Evolutionary conservation across 2,797 vertebrate genomes (phyloP).

Genomic region (Typhlichthys eigenmanni): DNA sequence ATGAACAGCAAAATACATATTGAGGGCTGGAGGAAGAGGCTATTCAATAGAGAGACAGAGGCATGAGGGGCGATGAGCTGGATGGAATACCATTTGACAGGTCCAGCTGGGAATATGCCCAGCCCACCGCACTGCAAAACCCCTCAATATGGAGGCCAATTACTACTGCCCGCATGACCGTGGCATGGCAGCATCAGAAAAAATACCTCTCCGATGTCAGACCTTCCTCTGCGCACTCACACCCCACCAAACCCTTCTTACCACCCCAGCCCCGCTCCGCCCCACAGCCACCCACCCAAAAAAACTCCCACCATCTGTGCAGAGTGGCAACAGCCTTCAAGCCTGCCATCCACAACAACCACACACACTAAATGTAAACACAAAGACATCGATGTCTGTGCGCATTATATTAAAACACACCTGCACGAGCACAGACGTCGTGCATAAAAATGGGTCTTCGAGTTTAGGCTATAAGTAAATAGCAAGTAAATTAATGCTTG

Average conservation of each 20-base stretch:
- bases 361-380: slow-evolving; percentile 30
- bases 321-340: slow-evolving; percentile 80
- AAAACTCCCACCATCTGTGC: slow-evolving; percentile 80
- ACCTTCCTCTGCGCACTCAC: slow-evolving; percentile 5
- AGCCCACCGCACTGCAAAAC: slow-evolving; percentile 79
- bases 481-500: too few species aligned
- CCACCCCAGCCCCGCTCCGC: slow-evolving; percentile 24
- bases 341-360: slow-evolving; percentile 67
- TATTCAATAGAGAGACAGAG: slow-evolving; percentile 33
- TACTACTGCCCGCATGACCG: slow-evolving; percentile 82
- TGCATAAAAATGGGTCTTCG: too few species aligned
- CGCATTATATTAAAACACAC: slow-evolving; percentile 2
- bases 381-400: slow-evolving; percentile 8
- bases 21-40: slow-evolving; percentile 19
- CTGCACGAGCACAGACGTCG: not conserved
- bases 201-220: slow-evolving; percentile 42
- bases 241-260: slow-evolving; percentile 12
- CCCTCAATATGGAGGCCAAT: slow-evolving; percentile 85
- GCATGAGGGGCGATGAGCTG: slow-evolving; percentile 79
- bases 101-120: slow-evolving; percentile 83
- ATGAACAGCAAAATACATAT: not conserved
- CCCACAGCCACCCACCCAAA: slow-evolving; percentile 30
- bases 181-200: slow-evolving; percentile 74
- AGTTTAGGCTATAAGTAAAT: too few species aligned
- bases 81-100: slow-evolving; percentile 84